Evolutionary conservation across 2,888 invertebrate species (phyloP), one percentile per base, ranked within the genome.

Genomic region (Leucophenga montana): DNA sequence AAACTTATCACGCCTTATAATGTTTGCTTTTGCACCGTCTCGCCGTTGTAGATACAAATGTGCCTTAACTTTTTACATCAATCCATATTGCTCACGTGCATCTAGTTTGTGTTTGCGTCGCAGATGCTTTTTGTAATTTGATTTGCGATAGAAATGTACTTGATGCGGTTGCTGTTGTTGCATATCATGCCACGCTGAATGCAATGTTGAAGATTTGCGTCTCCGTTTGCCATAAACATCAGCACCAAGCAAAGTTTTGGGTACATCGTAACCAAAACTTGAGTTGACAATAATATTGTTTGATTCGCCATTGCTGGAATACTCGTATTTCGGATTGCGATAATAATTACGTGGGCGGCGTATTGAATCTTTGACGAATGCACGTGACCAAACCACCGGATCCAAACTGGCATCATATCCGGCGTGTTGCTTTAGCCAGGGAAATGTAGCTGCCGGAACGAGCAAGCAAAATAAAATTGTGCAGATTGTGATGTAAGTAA

Each of bases 391-490:
- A 66, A 75, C 84, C 9, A 87, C 65, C 0, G 88, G 87, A 79
- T 87, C 87, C 73, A 88, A 74, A 33, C 84, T 88, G 71, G 85
- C 83, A 75, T 86, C 86, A 27, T 86, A 84, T 69, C 74, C 78
- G 14, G 72, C 78, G 14, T 80, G 78, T 27, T 78, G 74, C 6
- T 72, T 62, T 68, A 77, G 77, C 86, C 84, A 85, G 16, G 78
- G 78, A 71, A 72, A 75, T 33, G 76, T 73, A 18, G 44, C 70
- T 31, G 68, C 76, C 31, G 11, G 16, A 20, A 72, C 1, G 11
- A 75, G 14, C 6, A 73, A 6, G 3, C 20, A 6, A 8, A 64
- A 48, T 14, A 31, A 6, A 14, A 61, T 64, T 11, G 46, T 53
- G 65, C 22, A 53, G n/a, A 46, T 64, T 16, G 48, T 56, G 11